Evolutionary conservation across 1,140 invertebrate genomes (phyloP).

Genomic region (Drosophila equinoxialis): DNA sequence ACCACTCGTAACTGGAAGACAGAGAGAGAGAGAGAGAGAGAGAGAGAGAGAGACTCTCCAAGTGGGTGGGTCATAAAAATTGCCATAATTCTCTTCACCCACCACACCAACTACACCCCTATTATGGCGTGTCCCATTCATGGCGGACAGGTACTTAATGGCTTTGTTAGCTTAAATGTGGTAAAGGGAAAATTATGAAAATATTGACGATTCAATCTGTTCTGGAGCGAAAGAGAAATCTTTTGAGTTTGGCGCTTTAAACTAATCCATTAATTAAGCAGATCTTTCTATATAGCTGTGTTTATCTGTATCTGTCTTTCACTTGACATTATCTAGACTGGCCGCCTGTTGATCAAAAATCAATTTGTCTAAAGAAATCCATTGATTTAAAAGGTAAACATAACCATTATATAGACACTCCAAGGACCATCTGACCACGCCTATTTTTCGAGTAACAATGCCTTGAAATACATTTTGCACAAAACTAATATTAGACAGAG

Average conservation of each 20-base stretch:
- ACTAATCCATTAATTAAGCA: no score
- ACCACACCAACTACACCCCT: neutral
- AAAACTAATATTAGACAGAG: conserved; percentile 8
- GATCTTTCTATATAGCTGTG: no score
- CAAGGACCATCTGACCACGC: conserved; percentile 41
- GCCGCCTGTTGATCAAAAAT: no score
- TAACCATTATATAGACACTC: neutral
- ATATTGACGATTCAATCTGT: no score
- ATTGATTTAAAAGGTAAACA: no score
- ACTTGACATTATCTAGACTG: no score
- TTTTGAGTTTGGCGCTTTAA: no score
- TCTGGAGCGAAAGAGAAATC: no score
- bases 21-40: no score
- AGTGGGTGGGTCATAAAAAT: neutral
- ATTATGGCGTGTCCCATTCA: neutral
- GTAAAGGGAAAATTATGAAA: neutral
- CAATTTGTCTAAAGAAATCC: no score
- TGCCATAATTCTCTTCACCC: neutral
- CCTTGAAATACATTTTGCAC: conserved; percentile 39
- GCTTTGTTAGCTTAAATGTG: neutral
- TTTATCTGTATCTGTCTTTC: no score
- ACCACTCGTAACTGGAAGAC: neutral
- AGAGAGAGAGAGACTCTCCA: no score
- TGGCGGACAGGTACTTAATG: neutral
- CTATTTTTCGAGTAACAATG: conserved; percentile 35